Base-by-base conservation (phyloP, 2,888 invertebrate species). In the Acholoe squamosa region DNA sequence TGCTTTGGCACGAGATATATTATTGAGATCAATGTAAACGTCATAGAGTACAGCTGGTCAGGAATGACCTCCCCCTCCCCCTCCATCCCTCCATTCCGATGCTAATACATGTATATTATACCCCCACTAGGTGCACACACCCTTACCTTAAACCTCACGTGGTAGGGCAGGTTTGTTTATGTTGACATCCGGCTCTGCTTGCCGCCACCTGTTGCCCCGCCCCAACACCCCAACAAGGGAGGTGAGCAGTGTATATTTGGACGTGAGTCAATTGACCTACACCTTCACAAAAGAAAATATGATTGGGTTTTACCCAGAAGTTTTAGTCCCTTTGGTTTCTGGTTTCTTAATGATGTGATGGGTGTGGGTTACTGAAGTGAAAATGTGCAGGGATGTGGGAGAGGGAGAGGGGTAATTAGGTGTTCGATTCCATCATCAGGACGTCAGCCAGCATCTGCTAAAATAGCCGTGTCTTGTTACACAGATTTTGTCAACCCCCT, bases 161-260 rank as follows among this genome's bases (percentile, higher is more conserved):
- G 61, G 61, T n/a, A n/a, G 19, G 61, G 7, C 71, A 14, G 25
- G 71, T 71, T 71, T 71, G 71, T 71, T 71, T 71, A 71, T 71
- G 71, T 71, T 71, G 71, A 71, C 71, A 71, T 71, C 71, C 28
- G 71, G 71, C 28, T 71, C 71, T 19, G 19, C 61, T 25, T 14
- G 54, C 61, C 28, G 71, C 71, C 71, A 71, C 71, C 71, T 71
- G 71, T 28, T 14, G 71, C n/a, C 28, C 71, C n/a, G 16, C 71
- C 14, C 71, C 14, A 14, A 25, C 71, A 7, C 28, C 71, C 28
- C 3, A 7, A 25, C 71, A 14, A 14, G 61, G 61, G 25, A 14
- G 71, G 14, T 28, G 1, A 25, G 28, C 71, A 71, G 1, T 43
- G 43, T 43, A 67, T 54, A 10, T 67, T n/a, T 28, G 71, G 71